These are phyloP conservation scores for Gobiocypris rarus DNA, from an alignment of 2,113 vertebrate species.

Conservation along the genomic window DNA sequence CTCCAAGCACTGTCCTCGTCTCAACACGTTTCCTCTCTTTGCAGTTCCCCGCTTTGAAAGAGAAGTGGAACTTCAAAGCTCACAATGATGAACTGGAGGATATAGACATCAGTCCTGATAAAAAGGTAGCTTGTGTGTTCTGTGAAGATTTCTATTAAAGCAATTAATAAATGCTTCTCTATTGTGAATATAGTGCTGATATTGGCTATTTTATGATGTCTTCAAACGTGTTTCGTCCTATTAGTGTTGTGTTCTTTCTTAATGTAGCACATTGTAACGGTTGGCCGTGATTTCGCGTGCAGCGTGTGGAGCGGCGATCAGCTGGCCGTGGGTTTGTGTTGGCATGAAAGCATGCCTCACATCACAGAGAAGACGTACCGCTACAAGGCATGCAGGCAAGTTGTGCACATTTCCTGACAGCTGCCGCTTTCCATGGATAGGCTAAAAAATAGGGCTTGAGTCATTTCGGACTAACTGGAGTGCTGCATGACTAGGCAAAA, in stretches of 20 bases:
- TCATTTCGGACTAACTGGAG: not conserved
- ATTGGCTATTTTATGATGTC: not conserved
- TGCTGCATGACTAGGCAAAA: not conserved
- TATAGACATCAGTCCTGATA: slow-evolving; percentile 83
- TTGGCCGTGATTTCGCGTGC: slow-evolving; percentile 87
- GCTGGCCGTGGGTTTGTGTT: slow-evolving; percentile 80
- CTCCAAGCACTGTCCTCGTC: not conserved
- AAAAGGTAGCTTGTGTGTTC: slow-evolving; percentile 79
- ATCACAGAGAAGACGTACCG: slow-evolving; percentile 84
- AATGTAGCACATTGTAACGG: slow-evolving; percentile 84
- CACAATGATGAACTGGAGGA: slow-evolving; percentile 91
- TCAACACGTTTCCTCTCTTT: slow-evolving; percentile 20
- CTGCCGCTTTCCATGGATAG: not conserved
- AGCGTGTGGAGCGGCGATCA: slow-evolving; percentile 90
- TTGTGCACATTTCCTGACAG: not conserved
- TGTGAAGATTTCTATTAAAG: slow-evolving; percentile 2
- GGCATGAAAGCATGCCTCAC: slow-evolving; percentile 86
- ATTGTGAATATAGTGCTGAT: not conserved
- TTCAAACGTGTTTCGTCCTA: not conserved
- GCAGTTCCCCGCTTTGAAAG: slow-evolving; percentile 90
- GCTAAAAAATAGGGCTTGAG: not conserved
- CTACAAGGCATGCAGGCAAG: slow-evolving; percentile 90
- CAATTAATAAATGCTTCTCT: not conserved
- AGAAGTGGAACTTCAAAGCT: slow-evolving; percentile 87
- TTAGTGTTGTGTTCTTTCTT: slow-evolving; percentile 14